Conservation (phyloP, 2,797 vertebrate species). For the Phalloptychus januarius region DNA sequence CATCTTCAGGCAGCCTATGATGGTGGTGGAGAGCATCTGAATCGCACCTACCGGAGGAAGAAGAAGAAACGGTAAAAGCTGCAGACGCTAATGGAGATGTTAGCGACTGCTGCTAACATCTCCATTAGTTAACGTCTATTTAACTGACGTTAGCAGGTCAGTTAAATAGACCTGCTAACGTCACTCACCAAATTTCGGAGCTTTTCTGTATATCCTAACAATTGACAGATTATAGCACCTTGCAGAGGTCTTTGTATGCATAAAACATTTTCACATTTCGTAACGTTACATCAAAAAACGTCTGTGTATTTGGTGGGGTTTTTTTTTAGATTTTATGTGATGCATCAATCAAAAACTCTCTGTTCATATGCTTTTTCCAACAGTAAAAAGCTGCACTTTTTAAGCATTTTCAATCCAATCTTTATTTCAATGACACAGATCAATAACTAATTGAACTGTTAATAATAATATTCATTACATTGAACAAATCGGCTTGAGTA, state of each 20-base stretch:
- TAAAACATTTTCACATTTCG: neutral
- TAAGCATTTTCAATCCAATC: too few species aligned
- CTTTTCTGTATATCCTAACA: neutral
- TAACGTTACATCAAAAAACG: neutral
- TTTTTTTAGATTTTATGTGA: neutral
- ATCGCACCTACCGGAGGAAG: slow-evolving; percentile 83
- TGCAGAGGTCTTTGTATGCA: neutral
- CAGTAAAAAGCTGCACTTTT: too few species aligned
- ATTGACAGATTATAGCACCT: neutral
- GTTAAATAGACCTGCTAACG: neutral
- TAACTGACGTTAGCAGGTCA: too few species aligned
- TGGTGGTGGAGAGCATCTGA: slow-evolving; percentile 94
- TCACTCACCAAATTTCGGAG: neutral
- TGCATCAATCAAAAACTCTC: neutral
- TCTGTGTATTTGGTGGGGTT: neutral
- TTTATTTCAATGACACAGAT: too few species aligned
- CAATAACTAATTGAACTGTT: too few species aligned
- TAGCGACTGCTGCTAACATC: too few species aligned
- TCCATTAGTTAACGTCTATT: too few species aligned
- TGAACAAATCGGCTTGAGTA: too few species aligned
- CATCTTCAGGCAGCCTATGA: slow-evolving; percentile 92
- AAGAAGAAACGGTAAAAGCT: neutral
- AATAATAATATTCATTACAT: too few species aligned
- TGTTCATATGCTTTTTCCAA: too few species aligned
- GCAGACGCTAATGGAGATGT: neutral